A percentile compares a stretch with the other conserved stretches of the same genome.
phyloP scores from a whole-genome alignment of 1,140 invertebrate species.

The Meloidogyne hapla region DNA sequence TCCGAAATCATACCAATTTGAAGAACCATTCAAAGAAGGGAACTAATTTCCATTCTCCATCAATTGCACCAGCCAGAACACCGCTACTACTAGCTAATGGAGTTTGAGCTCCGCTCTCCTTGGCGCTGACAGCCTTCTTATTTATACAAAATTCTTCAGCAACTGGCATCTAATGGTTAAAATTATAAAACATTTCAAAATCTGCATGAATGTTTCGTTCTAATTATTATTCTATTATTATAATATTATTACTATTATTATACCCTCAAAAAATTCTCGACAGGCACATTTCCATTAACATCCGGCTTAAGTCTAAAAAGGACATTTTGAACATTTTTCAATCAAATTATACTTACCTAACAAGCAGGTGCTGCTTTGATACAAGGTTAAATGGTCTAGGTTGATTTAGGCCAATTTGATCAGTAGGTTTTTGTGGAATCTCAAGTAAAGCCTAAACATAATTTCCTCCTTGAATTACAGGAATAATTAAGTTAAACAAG shows the following conservation, averaged over 20 bases:
- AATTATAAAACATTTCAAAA: too few species aligned
- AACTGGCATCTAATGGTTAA: slow-evolving; percentile 42
- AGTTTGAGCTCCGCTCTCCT: slow-evolving; percentile 20
- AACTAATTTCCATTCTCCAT: slow-evolving; percentile 63
- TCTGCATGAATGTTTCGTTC: too few species aligned
- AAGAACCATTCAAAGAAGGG: slow-evolving; percentile 63
- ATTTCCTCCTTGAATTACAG: slow-evolving; percentile 1
- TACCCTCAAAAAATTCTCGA: slow-evolving; percentile 63
- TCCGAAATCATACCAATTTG: slow-evolving; percentile 39
- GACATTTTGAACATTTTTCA: slow-evolving; percentile 52
- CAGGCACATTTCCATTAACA: slow-evolving; percentile 44
- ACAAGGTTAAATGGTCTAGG: slow-evolving; percentile 42
- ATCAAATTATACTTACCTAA: background rate
- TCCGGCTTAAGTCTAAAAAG: slow-evolving; percentile 58
- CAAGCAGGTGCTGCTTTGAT: slow-evolving; percentile 12
- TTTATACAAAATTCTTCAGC: slow-evolving; percentile 52
- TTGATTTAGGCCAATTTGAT: slow-evolving; percentile 54
- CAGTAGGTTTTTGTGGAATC: slow-evolving; percentile 62
- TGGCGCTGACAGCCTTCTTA: slow-evolving; percentile 38
- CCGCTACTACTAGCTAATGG: background rate
- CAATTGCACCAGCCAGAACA: slow-evolving; percentile 6
- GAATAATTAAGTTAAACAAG: slow-evolving; percentile 9
- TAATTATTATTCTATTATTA: too few species aligned
- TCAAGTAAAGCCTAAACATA: slow-evolving; percentile 53
- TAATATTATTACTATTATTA: too few species aligned